Percentiles rank a stretch among this genome's conserved stretches.
Evolutionary conservation across 2,888 invertebrate genomes (phyloP).

Genomic region (Lissocephala sabroskyi): DNA sequence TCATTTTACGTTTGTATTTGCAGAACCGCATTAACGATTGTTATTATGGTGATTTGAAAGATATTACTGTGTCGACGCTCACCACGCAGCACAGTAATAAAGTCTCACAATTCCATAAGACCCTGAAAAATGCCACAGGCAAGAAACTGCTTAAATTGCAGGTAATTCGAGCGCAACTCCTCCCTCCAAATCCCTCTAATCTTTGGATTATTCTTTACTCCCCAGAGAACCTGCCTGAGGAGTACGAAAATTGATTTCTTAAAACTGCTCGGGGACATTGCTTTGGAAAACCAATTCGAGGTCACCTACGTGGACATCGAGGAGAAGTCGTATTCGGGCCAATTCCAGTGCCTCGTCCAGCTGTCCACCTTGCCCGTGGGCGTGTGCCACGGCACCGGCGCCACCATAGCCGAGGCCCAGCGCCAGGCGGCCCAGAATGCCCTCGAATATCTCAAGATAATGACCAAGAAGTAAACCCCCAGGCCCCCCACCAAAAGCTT

Average conservation of each 20-base stretch:
- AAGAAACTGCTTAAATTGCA: slow-evolving; percentile 89
- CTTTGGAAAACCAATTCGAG: slow-evolving; percentile 91
- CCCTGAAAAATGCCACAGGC: slow-evolving; percentile 88
- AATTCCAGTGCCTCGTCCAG: slow-evolving; percentile 92
- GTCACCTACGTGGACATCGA: slow-evolving; percentile 96
- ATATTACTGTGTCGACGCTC: slow-evolving; percentile 90
- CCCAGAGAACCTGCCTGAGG: too few relatives aligned
- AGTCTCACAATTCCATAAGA: slow-evolving; percentile 96
- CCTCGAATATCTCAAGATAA: slow-evolving; percentile 93
- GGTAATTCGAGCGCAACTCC: too few relatives aligned
- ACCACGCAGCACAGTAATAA: slow-evolving; percentile 91
- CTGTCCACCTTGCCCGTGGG: slow-evolving; percentile 90
- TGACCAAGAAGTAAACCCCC: slow-evolving; percentile 96
- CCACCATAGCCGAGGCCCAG: slow-evolving; percentile 87
- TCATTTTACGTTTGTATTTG: slow-evolving; percentile 33
- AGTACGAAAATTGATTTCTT: slow-evolving; percentile 87
- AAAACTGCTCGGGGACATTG: slow-evolving; percentile 91
- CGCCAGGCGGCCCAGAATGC: slow-evolving; percentile 91
- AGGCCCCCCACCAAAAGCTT: too few relatives aligned
- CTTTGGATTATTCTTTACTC: too few relatives aligned
- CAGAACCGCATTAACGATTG: slow-evolving; percentile 78
- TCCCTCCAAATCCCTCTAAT: too few relatives aligned
- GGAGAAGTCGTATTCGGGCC: slow-evolving; percentile 86
- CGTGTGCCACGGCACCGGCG: slow-evolving; percentile 92
- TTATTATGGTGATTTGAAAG: slow-evolving; percentile 90